Evolutionary conservation across 1,140 invertebrate species (phyloP).

Genomic region (Brachionus rubens): DNA sequence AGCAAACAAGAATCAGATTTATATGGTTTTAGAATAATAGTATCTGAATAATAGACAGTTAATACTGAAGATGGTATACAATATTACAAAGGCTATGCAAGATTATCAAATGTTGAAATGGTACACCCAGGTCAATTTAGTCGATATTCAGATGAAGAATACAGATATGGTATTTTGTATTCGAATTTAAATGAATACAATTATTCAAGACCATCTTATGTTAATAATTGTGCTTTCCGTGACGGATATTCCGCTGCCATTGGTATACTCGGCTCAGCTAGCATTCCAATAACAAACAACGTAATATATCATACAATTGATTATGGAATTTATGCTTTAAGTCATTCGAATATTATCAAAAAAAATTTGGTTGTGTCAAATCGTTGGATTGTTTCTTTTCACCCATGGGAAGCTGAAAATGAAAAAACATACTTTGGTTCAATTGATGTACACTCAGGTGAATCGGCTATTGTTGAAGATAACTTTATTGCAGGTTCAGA

Average conservation of each 20-base stretch:
- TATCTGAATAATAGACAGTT: too few species aligned
- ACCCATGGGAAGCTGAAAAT: constrained; percentile 47
- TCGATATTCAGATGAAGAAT: background rate
- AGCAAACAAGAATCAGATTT: too few species aligned
- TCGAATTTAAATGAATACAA: constrained; percentile 35
- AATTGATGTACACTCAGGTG: constrained; percentile 50
- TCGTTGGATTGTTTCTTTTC: constrained; percentile 48
- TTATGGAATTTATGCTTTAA: constrained; percentile 27
- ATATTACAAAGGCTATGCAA: too few species aligned
- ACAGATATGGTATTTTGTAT: constrained; percentile 1
- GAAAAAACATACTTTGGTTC: constrained; percentile 50
- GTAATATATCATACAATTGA: constrained; percentile 29
- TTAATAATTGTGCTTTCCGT: background rate
- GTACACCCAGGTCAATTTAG: too few species aligned
- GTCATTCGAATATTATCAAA: constrained; percentile 46
- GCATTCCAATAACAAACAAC: constrained; percentile 43
- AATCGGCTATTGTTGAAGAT: constrained; percentile 48
- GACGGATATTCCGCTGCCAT: constrained; percentile 11
- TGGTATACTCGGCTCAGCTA: constrained; percentile 1
- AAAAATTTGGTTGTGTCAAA: constrained; percentile 51
- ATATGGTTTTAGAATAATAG: too few species aligned
- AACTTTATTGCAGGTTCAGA: constrained; percentile 53
- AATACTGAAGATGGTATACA: too few species aligned
- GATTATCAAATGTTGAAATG: too few species aligned
- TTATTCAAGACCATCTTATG: background rate